Percentiles rank a stretch among this genome's conserved stretches.
phyloP scores from a whole-genome alignment of 2,888 invertebrate species.

The Ochropleura plecta region DNA sequence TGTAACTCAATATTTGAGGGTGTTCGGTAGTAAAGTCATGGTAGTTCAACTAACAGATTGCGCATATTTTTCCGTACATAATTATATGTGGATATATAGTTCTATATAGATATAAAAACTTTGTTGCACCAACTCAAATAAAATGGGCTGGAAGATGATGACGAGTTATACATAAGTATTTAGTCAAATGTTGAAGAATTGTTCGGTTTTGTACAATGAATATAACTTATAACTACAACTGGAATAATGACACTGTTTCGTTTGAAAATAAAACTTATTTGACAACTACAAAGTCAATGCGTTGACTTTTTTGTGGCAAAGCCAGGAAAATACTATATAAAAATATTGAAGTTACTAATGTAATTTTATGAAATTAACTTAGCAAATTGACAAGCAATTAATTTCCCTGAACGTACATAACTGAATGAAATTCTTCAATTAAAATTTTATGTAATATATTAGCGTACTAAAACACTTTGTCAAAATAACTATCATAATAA shows the following conservation, averaged over 20 bases:
- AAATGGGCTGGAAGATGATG: no score
- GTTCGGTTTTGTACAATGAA: not conserved
- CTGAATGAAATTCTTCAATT: constrained; percentile 11
- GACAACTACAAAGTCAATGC: not conserved
- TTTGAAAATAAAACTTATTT: not conserved
- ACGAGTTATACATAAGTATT: constrained; percentile 41
- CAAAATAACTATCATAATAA: constrained; percentile 19
- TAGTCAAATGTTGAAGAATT: constrained; percentile 2
- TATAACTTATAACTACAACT: not conserved
- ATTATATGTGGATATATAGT: constrained; percentile 39
- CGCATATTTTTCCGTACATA: constrained; percentile 73
- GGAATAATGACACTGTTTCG: not conserved
- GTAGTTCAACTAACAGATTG: constrained; percentile 53
- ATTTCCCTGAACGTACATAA: not conserved
- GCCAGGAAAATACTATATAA: not conserved
- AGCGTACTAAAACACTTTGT: constrained; percentile 22
- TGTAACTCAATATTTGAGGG: constrained; percentile 87
- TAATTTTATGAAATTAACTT: not conserved
- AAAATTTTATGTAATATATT: constrained; percentile 21
- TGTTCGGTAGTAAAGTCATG: constrained; percentile 51
- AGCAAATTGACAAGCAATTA: not conserved
- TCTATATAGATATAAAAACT: constrained; percentile 37
- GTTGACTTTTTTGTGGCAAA: not conserved
- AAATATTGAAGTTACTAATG: not conserved
- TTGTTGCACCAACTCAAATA: no score